Conservation (phyloP, 2,113 vertebrate species). For the Nicator chloris region DNA sequence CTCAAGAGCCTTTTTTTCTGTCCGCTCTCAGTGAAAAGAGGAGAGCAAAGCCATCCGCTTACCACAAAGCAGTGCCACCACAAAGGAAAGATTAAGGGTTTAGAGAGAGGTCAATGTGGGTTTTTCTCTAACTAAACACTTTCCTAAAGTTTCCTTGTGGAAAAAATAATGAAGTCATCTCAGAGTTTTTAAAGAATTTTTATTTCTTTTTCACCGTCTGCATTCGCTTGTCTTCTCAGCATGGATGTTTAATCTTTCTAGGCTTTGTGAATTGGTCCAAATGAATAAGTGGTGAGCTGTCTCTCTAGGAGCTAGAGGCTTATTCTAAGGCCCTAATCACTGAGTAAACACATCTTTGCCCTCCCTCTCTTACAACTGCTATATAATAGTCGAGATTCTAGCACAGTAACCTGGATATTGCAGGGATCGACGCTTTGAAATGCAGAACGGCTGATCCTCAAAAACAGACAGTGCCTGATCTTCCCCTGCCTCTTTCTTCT, state of each 20-base stretch:
- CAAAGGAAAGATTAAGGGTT: slow-evolving; percentile 88
- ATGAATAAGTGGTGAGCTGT: slow-evolving; percentile 97
- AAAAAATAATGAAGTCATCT: slow-evolving; percentile 87
- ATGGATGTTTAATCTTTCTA: slow-evolving; percentile 99
- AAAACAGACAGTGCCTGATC: slow-evolving; percentile 82
- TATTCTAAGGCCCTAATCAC: slow-evolving; percentile 99
- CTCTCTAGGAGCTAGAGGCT: slow-evolving; percentile 97
- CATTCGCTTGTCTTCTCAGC: slow-evolving; percentile 99
- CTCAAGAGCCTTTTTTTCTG: slow-evolving; percentile 78
- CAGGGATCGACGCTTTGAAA: slow-evolving; percentile 84
- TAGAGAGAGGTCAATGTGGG: slow-evolving; percentile 86
- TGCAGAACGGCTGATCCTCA: slow-evolving; percentile 82
- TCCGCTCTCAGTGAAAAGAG: slow-evolving; percentile 76
- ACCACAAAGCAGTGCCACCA: slow-evolving; percentile 84
- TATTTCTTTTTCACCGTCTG: slow-evolving; percentile 91
- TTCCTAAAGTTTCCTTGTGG: slow-evolving; percentile 88
- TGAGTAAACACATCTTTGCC: slow-evolving; percentile 99
- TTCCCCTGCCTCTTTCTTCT: slow-evolving; percentile 80
- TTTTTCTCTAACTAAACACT: slow-evolving; percentile 90
- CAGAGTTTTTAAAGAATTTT: slow-evolving; percentile 90
- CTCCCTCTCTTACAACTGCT: slow-evolving; percentile 90
- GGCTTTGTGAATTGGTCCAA: slow-evolving; percentile 94
- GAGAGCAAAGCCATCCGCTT: slow-evolving; percentile 79
- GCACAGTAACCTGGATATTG: slow-evolving; percentile 90
- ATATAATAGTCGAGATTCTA: slow-evolving; percentile 91